phyloP scores from a whole-genome alignment of 1,140 invertebrate species.

The Conus betulinus region DNA sequence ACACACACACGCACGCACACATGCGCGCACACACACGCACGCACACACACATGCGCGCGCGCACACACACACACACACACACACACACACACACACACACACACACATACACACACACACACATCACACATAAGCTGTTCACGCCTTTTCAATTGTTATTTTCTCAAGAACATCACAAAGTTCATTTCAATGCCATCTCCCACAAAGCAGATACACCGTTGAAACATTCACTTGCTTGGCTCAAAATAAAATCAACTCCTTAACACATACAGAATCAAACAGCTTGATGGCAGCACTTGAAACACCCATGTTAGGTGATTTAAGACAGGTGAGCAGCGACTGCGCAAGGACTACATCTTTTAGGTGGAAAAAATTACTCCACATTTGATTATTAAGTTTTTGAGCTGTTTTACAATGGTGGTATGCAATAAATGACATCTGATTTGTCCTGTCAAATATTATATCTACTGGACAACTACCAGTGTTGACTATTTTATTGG shows the following conservation, averaged over 20 bases:
- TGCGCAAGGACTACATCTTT: no score
- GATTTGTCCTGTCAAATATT: no score
- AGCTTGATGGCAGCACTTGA: no score
- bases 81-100: constrained; percentile 3
- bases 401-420: no score
- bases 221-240: neutral
- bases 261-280: neutral
- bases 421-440: no score
- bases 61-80: neutral
- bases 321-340: no score
- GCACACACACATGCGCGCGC: neutral
- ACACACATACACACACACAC: neutral
- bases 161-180: neutral
- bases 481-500: no score
- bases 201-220: neutral
- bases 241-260: neutral
- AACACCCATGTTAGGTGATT: no score
- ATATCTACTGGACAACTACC: no score
- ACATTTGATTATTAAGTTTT: no score
- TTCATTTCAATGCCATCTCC: neutral
- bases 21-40: neutral
- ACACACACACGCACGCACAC: neutral
- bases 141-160: neutral
- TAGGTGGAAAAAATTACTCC: no score
- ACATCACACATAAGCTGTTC: neutral